Evolutionary conservation across 2,888 invertebrate genomes (phyloP), one percentile per base, ranked within the genome.

Genomic region (Clusia tigrina): DNA sequence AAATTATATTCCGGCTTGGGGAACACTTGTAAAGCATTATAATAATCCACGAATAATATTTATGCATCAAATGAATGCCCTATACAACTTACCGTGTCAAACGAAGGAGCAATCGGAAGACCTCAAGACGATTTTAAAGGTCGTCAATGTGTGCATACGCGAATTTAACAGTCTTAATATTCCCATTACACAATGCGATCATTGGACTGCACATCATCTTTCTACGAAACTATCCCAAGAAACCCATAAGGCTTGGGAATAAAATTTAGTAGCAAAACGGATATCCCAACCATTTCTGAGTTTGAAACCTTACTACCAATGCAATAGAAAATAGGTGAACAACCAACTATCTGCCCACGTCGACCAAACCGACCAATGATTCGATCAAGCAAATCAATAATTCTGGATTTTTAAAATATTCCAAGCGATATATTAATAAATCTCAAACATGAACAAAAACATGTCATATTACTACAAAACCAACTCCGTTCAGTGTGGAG

Each of bases 1-100:
- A n/a, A 62, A 62, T 25, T 60, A 65, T 25, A 17, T 23, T 17
- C 57, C 59, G 26, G 65, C 56, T 1, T 65, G 62, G 59, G 56
- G 56, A 22, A 25, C 24, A 12, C 46, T 62, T 12, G 57, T 60
- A n/a, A 57, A 60, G 23, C 60, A 51, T 1, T 60, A 57, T 20
- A 42, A 59, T 38, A 59, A 59, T 38, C 53, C 59, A 1, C 38
- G 59, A 22, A 42, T 53, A 23, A 5, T 57, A 25, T 62, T 57
- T 62, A 37, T 37, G 26, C 57, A 57, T 42, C 57, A 62, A 17
- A 62, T 62, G 62, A 62, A 57, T 42, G 10, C 62, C 2, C 17
- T 62, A 9, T 57, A 62, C 20, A 42, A 25, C n/a, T 62, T 62
- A 24, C 53, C 62, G 38, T 10, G 20, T 2, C 24, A 20, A 22